A percentile compares a stretch with the other conserved stretches of the same genome.
phyloP scores from a whole-genome alignment of 2,888 invertebrate genomes.

The Drosophila hawaiiensis region DNA sequence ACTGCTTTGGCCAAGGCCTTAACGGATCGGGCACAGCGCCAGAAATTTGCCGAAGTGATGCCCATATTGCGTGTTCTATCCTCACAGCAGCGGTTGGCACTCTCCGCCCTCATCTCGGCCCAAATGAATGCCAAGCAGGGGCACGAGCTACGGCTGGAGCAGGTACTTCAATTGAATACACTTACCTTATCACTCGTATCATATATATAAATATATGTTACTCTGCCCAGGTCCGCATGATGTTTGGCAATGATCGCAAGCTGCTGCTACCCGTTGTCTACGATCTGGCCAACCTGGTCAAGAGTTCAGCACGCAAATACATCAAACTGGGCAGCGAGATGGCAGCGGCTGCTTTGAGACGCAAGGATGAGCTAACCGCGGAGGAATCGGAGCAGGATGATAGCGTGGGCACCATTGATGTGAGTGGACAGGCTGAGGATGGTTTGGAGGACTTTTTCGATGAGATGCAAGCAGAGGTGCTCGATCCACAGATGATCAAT shows the following conservation, averaged over 20 bases:
- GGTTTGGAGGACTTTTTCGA: constrained; percentile 78
- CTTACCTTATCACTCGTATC: neutral
- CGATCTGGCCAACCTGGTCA: constrained; percentile 88
- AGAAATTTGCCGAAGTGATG: constrained; percentile 88
- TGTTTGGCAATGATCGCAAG: constrained; percentile 87
- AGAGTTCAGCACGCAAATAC: constrained; percentile 85
- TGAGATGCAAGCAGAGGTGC: constrained; percentile 72
- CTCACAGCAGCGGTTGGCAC: constrained; percentile 87
- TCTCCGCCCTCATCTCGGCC: constrained; percentile 88
- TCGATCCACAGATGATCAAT: constrained; percentile 82
- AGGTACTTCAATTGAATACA: constrained; percentile 85
- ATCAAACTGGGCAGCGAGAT: constrained; percentile 65
- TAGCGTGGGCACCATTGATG: constrained; percentile 61
- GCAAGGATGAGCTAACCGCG: constrained; percentile 60
- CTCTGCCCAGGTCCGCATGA: constrained; percentile 86
- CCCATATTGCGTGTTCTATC: constrained; percentile 89
- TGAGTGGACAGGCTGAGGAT: constrained; percentile 26
- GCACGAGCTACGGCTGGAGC: constrained; percentile 86
- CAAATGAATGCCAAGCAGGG: constrained; percentile 87
- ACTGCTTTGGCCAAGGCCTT: constrained; percentile 87
- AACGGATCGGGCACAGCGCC: constrained; percentile 87
- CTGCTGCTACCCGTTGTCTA: constrained; percentile 88
- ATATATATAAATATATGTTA: no score
- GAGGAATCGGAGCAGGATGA: constrained; percentile 56
- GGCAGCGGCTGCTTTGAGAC: constrained; percentile 44